Evolutionary conservation across 2,113 vertebrate species (phyloP).

Genomic region (Petroica traversi): DNA sequence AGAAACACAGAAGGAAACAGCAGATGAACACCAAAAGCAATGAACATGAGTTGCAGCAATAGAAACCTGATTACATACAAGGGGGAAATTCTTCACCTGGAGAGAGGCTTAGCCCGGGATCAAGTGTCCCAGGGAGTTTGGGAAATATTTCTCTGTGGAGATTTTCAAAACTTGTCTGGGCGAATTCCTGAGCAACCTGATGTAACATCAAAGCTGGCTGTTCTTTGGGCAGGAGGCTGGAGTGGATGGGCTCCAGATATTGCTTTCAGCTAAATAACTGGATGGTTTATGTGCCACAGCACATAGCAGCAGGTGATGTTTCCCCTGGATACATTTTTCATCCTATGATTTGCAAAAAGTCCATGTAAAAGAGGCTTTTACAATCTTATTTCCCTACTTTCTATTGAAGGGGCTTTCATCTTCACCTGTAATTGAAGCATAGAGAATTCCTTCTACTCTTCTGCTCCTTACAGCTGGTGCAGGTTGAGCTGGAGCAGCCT

Average conservation of each 20-base stretch:
- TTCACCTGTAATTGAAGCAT: neutral
- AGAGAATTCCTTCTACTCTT: neutral
- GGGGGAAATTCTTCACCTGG: neutral
- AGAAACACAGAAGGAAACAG: neutral
- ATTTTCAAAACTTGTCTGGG: neutral
- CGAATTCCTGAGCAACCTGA: neutral
- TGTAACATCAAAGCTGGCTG: neutral
- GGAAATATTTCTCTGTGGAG: neutral
- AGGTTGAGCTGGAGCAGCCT: neutral
- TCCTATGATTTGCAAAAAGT: neutral
- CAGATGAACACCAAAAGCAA: neutral
- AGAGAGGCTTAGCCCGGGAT: neutral
- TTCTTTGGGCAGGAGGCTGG: neutral
- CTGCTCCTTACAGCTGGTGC: neutral
- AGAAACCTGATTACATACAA: neutral
- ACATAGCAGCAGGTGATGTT: neutral
- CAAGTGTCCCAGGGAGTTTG: neutral
- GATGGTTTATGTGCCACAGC: neutral
- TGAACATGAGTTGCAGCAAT: neutral
- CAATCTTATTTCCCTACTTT: neutral
- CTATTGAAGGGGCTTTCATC: neutral
- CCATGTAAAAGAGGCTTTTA: neutral
- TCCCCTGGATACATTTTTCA: neutral
- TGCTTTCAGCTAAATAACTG: neutral
- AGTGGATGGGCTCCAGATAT: neutral